Evolutionary conservation across 2,113 vertebrate species (phyloP), one percentile per base, ranked within the genome.

Genomic region (Seriola dumerili): DNA sequence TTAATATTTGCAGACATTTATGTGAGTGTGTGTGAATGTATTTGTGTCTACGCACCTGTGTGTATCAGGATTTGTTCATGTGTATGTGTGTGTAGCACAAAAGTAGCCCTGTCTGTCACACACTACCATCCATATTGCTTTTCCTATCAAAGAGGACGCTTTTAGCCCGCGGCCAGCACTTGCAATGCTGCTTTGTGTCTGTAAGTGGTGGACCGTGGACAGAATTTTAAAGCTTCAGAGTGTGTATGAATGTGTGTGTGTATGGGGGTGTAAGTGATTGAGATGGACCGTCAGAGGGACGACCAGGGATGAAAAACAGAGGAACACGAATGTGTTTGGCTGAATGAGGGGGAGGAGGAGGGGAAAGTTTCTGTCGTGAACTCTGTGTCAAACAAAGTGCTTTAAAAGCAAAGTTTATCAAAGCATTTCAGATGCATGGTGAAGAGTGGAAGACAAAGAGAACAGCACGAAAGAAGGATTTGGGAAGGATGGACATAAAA

Each of bases 341-440:
- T 62, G 44, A 50, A 23, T 4, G 50, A 38, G 16, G 32, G 29
- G 14, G 25, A 32, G n/a, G 42, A 10, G 7, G 54, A 63, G 52
- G 59, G 61, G 34, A 71, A 10, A 42, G 55, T 23, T 34, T 29
- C 50, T 75, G 72, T 68, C 54, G 1, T 63, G 69, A 76, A 74
- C 84, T 74, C 50, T 66, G 55, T 57, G 52, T 34, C 13, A 17
- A 72, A 42, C 76, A 78, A 78, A 81, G 63, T 81, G 72, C 54
- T 68, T 66, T 83, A 62, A 86, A 86, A 89, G 83, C 71, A 89
- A 85, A 85, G 82, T 85, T 72, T 83, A 80, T 79, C 64, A 71
- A 87, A 86, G 78, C 17, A 13, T 76, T 32, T 78, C 58, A 66
- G 67, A 54, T 17, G 21, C 10, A 76, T 16, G n/a, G 25, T 44